Evolutionary conservation across 1,140 invertebrate genomes (phyloP), one percentile per base, ranked within the genome.

Genomic region (Drosophila orosa): DNA sequence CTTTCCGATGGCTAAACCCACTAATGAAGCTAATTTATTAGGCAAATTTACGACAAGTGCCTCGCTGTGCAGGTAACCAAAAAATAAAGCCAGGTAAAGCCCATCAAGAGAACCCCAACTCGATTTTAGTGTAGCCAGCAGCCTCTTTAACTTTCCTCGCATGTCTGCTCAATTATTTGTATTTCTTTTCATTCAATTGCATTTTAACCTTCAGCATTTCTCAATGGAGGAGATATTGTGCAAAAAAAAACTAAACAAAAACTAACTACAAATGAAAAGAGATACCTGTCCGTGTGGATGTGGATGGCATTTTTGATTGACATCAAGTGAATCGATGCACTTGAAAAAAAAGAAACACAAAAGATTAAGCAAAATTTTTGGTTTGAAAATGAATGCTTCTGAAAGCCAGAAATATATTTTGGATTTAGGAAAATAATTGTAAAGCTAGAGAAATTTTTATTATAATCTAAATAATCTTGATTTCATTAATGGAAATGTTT

Each of bases 121-220:
- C 27, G n/a, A 55, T 19, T 61, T 31, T 54, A n/a, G 58, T 48
- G 37, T 52, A 50, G 24, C 31, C 25, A n/a, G 37, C 66, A 47
- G 65, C 54, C 61, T 68, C 63, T 48, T 85, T 85, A 78, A 42
- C 74, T 85, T 86, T 89, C 85, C 80, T 80, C 80, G 83, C 83
- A 80, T 60, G 78, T 79, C 72, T 52, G 42, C 65, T 29, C 68
- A 72, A 72, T 72, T 72, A 72, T 73, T 73, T 73, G 67, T 52
- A 67, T 75, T 57, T 76, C 48, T 61, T 79, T 80, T 71, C 82
- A 81, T 80, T 78, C 82, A 86, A 85, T 85, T 85, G 78, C 82
- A 82, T 48, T 78, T 86, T 87, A 86, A 87, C 82, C 82, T 86
- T 87, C 83, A 86, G 66, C 71, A 87, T 86, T 82, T 74, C 74